Percentiles rank a stretch among this genome's conserved stretches.
Evolutionary conservation across 2,113 vertebrate species (phyloP).

Genomic region (Rhagologus leucostigma): DNA sequence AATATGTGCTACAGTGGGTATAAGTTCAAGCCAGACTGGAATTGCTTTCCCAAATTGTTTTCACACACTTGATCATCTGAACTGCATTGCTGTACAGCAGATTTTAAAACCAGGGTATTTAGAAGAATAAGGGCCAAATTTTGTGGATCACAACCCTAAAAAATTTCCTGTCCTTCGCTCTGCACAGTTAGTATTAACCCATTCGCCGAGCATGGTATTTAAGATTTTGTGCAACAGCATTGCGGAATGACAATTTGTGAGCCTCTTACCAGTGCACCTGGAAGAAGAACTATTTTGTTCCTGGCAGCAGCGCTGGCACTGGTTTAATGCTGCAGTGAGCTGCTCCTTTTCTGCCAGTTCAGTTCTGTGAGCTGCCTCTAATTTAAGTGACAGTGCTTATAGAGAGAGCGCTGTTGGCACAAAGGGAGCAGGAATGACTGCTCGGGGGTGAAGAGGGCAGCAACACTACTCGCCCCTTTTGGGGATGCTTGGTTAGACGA

Average conservation of each 20-base stretch:
- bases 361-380: neutral
- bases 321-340: neutral
- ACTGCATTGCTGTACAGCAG: neutral
- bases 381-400: neutral
- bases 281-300: neutral
- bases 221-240: neutral
- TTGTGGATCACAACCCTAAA: neutral
- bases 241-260: fast-evolving
- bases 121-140: neutral
- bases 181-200: neutral
- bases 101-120: neutral
- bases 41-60: neutral
- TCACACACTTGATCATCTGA: neutral
- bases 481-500: neutral
- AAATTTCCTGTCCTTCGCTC: neutral
- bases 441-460: neutral
- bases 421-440: neutral
- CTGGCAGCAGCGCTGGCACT: neutral
- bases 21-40: neutral
- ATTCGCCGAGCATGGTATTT: neutral
- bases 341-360: neutral
- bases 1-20: neutral
- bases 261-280: neutral
- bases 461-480: neutral
- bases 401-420: neutral